Evolutionary conservation across 2,888 invertebrate genomes (phyloP).

Genomic region (Prosapia bicincta): DNA sequence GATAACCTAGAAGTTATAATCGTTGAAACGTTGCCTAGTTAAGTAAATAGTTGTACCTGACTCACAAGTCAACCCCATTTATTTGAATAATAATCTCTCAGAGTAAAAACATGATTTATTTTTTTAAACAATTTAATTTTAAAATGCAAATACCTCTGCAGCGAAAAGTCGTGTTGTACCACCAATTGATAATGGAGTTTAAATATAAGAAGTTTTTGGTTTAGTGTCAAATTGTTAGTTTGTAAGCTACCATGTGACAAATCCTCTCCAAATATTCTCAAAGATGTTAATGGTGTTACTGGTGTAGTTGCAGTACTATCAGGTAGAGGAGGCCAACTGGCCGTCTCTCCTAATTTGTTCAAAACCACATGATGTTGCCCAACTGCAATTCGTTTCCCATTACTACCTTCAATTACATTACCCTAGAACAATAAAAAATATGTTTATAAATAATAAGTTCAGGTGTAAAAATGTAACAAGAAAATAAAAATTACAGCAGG

Average conservation of each 20-base stretch:
- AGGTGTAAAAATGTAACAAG: too few species aligned
- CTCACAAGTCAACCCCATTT: too few species aligned
- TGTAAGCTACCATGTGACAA: slow-evolving; percentile 29
- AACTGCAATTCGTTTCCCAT: slow-evolving; percentile 53
- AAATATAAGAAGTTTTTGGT: slow-evolving; percentile 55
- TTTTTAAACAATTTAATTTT: too few species aligned
- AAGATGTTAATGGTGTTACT: background rate
- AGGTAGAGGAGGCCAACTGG: slow-evolving; percentile 47
- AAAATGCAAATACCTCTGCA: slow-evolving; percentile 44
- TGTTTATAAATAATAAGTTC: too few species aligned
- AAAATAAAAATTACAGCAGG: too few species aligned
- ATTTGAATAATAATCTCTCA: too few species aligned
- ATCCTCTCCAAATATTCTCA: slow-evolving; percentile 46
- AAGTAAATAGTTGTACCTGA: too few species aligned
- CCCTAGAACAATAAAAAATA: slow-evolving; percentile 45
- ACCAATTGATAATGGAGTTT: slow-evolving; percentile 56
- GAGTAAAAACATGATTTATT: too few species aligned
- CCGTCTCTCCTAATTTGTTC: slow-evolving; percentile 55
- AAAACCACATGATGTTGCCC: slow-evolving; percentile 70
- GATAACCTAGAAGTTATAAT: too few species aligned
- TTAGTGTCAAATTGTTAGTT: slow-evolving; percentile 37
- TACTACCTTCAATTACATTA: slow-evolving; percentile 53
- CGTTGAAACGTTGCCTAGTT: too few species aligned
- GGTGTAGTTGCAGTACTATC: background rate
- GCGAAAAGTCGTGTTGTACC: slow-evolving; percentile 59